phyloP scores from a whole-genome alignment of 2,888 invertebrate species.

The Troilus luridus region DNA sequence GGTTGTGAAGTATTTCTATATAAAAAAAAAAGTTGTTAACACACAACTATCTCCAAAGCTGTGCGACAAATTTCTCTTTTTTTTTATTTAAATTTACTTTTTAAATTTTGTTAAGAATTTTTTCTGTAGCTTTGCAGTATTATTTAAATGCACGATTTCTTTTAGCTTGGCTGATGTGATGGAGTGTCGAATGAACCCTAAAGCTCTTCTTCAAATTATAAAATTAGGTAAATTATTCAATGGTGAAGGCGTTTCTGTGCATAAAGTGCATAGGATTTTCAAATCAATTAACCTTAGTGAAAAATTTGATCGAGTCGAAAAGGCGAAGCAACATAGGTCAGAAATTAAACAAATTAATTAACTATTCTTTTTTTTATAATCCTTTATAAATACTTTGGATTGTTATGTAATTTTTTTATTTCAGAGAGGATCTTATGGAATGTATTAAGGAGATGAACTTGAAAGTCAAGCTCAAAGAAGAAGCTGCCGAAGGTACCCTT shows the following conservation, averaged over 20 bases:
- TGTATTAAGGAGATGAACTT: background rate
- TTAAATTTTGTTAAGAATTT: too few species aligned
- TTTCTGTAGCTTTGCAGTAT: background rate
- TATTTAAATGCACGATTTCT: background rate
- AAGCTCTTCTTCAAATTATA: background rate
- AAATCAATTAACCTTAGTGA: conserved; percentile 6
- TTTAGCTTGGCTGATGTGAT: background rate
- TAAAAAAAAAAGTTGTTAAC: too few species aligned
- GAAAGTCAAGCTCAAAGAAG: background rate
- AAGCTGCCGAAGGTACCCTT: background rate
- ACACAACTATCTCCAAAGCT: too few species aligned
- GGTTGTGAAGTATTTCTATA: too few species aligned
- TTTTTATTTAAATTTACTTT: too few species aligned
- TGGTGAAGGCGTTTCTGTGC: background rate
- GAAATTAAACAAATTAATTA: background rate
- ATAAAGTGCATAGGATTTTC: background rate
- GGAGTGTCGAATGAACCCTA: background rate
- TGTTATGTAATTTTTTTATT: background rate
- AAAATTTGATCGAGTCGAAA: background rate
- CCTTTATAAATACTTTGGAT: background rate
- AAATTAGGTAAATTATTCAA: conserved; percentile 7
- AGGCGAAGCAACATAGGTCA: background rate
- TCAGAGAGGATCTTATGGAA: background rate
- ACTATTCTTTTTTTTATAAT: background rate
- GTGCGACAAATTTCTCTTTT: too few species aligned